Percentiles rank a stretch among this genome's conserved stretches.
Evolutionary conservation across 2,888 invertebrate genomes (phyloP).

Genomic region (Epinotia brunnichana): DNA sequence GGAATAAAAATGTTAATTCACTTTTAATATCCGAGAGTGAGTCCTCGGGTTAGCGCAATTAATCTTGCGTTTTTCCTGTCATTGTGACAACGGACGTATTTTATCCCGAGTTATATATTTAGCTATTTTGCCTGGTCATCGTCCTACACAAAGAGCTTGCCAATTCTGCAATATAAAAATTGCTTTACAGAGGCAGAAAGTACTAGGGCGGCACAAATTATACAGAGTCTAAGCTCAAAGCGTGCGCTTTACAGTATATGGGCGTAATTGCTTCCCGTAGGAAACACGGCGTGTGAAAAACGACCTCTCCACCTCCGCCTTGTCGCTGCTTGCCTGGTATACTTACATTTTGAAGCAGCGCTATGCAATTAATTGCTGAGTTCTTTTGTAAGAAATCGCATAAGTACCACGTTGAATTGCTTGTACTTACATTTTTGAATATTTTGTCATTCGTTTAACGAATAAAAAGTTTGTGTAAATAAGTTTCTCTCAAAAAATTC

Average conservation of each 20-base stretch:
- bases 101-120: constrained; percentile 21
- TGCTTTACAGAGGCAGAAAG: constrained; percentile 41
- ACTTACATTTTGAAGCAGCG: constrained; percentile 57
- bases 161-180: constrained; percentile 10
- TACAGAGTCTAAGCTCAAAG: constrained; percentile 61
- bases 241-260: constrained; percentile 43
- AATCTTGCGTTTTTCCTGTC: constrained; percentile 34
- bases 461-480: too few relatives aligned
- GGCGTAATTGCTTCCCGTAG: constrained; percentile 63
- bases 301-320: constrained; percentile 54
- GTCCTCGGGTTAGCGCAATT: constrained; percentile 31
- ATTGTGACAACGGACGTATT: constrained; percentile 17
- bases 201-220: constrained; percentile 62
- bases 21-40: constrained; percentile 36
- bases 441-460: too few relatives aligned
- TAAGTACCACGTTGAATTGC: background rate
- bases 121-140: constrained; percentile 15
- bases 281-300: constrained; percentile 68
- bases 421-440: too few relatives aligned
- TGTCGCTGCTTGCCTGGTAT: constrained; percentile 50
- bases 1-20: constrained; percentile 26
- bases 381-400: background rate
- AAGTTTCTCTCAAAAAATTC: too few relatives aligned
- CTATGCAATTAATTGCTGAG: constrained; percentile 56
- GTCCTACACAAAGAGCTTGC: constrained; percentile 1